Base-by-base conservation (phyloP, 2,113 vertebrate species). In the Hucho hucho region DNA sequence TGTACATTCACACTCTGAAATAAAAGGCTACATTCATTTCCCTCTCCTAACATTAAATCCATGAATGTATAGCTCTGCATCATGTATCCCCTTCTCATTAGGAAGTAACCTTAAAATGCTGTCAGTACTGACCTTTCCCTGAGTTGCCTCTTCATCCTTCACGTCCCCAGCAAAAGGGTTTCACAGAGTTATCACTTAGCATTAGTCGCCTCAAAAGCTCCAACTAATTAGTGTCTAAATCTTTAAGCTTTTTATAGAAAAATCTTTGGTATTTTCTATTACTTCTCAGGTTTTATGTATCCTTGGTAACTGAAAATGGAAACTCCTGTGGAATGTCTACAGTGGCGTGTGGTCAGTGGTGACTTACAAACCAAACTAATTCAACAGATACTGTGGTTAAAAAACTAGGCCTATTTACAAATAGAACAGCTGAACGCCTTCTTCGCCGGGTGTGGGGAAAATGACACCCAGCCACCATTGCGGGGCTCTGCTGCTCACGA, bases 111-210 rank as follows among this genome's bases (percentile, higher is more conserved):
- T 79, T 79, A 76, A 82, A 81, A 83, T 70, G 66, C 84, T 81
- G 82, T 87, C 87, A 81, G 75, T 58, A 61, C 37, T 87, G 87
- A 86, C 87, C 87, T 89, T 89, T 67, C 75, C 69, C 74, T 78
- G 70, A 75, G 64, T 64, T 75, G 58, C 66, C 64, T 65, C 22
- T 70, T 59, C 75, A 76, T 67, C 32, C 64, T 69, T 65, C 9
- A 64, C 58, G 6, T 49, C 73, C 73, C 74, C 74, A 80, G 75
- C 4, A 72, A 71, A 14, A 53, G 16, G 49, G 49, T 77, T 75
- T 69, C 81, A 80, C 77, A 76, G 74, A 78, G 64, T 83, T 77
- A 76, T 81, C 70, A 71, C 79, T 61, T 76, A 58, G 68, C 73
- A 69, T 80, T 77, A 79, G 46, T 68, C 76, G 75, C 66, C 74